phyloP scores from a whole-genome alignment of 1,140 invertebrate genomes.

The Antheraea pernyi region DNA sequence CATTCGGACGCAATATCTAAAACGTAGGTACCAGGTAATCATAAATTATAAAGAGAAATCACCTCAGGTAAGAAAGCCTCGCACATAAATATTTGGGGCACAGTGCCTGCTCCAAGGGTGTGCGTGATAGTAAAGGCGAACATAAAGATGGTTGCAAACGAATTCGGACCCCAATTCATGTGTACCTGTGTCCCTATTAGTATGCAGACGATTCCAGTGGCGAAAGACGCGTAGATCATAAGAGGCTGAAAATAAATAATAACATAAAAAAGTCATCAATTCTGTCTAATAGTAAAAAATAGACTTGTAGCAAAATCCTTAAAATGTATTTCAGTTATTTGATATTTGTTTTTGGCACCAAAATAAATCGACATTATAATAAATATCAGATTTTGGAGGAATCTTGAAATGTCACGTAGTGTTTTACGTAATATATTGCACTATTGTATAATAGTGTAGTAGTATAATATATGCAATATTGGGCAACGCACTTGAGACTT shows the following conservation, averaged over 20 bases:
- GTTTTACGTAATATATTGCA: too few species aligned
- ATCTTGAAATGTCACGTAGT: too few species aligned
- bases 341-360: too few species aligned
- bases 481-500: too few species aligned
- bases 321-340: too few species aligned
- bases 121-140: constrained; percentile 43
- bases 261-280: too few species aligned
- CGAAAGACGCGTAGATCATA: constrained; percentile 49
- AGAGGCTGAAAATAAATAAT: constrained; percentile 40
- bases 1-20: too few species aligned
- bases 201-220: constrained; percentile 34
- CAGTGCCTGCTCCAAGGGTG: constrained; percentile 50
- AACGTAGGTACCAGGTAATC: neutral
- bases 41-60: constrained; percentile 12
- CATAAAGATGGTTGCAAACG: constrained; percentile 44
- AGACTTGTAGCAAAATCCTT: neutral
- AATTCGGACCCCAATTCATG: constrained; percentile 49
- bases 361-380: too few species aligned
- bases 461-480: too few species aligned
- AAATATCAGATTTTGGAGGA: too few species aligned
- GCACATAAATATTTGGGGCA: constrained; percentile 46
- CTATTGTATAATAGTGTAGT: too few species aligned
- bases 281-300: neutral
- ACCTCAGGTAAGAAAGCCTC: constrained; percentile 64
- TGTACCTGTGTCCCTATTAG: constrained; percentile 50